Conservation (phyloP, 2,113 vertebrate genomes). For the Penelope pileata region DNA sequence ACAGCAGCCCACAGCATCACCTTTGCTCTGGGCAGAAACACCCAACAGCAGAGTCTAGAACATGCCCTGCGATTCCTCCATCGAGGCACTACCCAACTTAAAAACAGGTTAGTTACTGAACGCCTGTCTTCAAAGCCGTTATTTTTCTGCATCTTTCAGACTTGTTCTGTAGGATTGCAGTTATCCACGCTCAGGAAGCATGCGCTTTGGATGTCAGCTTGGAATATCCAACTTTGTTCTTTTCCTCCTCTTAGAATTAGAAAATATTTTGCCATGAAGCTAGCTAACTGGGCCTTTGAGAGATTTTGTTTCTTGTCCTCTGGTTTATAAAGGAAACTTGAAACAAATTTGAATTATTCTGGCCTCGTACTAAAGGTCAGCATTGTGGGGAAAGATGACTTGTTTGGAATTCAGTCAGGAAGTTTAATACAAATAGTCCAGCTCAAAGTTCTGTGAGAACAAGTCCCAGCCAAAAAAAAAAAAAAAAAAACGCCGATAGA, state of each 20-base stretch:
- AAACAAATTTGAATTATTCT: conserved; percentile 65
- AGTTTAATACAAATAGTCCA: conserved; percentile 73
- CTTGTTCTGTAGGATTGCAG: not conserved
- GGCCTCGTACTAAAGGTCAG: conserved; percentile 57
- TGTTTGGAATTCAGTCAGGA: conserved; percentile 71
- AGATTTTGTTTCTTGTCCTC: not conserved
- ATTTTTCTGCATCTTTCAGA: not conserved
- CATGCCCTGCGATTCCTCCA: fast-evolving
- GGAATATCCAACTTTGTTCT: not conserved
- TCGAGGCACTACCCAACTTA: not conserved
- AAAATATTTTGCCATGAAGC: not conserved
- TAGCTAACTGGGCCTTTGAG: not conserved
- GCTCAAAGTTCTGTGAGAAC: conserved; percentile 68
- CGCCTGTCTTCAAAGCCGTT: not conserved
- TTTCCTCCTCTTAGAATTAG: not conserved
- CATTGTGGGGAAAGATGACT: conserved; percentile 61
- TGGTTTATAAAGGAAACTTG: conserved; percentile 58
- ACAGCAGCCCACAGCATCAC: not conserved
- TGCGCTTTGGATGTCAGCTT: not conserved
- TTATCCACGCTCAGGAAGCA: not conserved
- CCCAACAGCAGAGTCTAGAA: not conserved
- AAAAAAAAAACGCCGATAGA: not conserved
- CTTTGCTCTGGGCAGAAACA: not conserved
- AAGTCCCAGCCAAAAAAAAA: conserved; percentile 16
- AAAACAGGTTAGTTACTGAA: not conserved